phyloP scores from a whole-genome alignment of 23 tunicate genomes.

The Styela clava region DNA sequence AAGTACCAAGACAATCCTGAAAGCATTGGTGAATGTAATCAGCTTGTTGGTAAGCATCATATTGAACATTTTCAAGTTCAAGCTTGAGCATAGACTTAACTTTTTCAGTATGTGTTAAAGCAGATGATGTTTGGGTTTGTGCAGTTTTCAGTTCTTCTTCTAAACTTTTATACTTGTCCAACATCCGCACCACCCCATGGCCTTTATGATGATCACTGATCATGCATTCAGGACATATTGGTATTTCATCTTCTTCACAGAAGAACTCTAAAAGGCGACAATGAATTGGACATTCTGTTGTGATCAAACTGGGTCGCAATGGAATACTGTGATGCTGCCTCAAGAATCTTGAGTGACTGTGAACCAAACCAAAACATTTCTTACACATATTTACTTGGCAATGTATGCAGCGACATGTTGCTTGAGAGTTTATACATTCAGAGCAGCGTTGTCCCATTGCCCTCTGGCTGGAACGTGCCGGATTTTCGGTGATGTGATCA shows the following conservation, averaged over 20 bases:
- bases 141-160: not conserved
- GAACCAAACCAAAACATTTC: conserved; percentile 11
- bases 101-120: not conserved
- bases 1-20: not conserved
- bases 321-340: conserved; percentile 9
- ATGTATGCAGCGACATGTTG: conserved; percentile 13
- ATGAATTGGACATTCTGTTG: conserved; percentile 16
- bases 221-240: conserved; percentile 36
- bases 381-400: conserved; percentile 23
- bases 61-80: not conserved
- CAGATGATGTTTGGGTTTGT: not conserved
- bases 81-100: not conserved
- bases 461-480: not conserved
- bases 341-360: conserved; percentile 1
- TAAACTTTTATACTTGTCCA: conserved; percentile 1
- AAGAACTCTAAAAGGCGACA: conserved; percentile 23
- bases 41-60: conserved; percentile 5
- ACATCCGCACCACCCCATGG: conserved; percentile 14
- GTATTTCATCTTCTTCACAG: conserved; percentile 30
- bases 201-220: conserved; percentile 1
- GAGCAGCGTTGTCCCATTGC: not conserved
- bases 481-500: not conserved
- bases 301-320: not conserved
- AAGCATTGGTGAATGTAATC: conserved; percentile 2
- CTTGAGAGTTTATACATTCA: conserved; percentile 12